Percentiles rank a stretch among this genome's conserved stretches.
phyloP scores from a whole-genome alignment of 2,888 invertebrate genomes.

The Spisula subtruncata region DNA sequence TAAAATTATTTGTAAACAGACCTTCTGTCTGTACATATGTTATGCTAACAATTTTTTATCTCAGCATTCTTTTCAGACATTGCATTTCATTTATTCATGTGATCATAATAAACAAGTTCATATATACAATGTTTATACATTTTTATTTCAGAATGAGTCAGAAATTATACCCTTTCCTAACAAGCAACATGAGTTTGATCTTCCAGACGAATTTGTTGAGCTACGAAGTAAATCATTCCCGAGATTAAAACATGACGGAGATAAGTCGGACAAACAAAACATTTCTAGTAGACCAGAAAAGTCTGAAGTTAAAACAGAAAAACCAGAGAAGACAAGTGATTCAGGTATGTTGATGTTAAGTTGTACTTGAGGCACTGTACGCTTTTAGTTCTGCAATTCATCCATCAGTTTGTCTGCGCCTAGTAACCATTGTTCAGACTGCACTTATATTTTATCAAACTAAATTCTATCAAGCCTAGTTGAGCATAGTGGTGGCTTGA shows the following conservation, averaged over 20 bases:
- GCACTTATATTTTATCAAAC: too few relatives aligned
- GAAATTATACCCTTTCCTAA: slow-evolving; percentile 86
- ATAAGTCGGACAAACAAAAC: slow-evolving; percentile 52
- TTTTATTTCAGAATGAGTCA: slow-evolving; percentile 84
- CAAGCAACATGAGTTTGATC: slow-evolving; percentile 80
- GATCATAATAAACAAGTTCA: too few relatives aligned
- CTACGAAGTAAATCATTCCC: slow-evolving; percentile 77
- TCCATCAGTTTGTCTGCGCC: neutral
- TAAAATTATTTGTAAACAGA: too few relatives aligned
- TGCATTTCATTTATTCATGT: neutral
- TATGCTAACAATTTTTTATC: too few relatives aligned
- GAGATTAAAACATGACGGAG: slow-evolving; percentile 58
- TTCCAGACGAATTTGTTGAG: slow-evolving; percentile 79
- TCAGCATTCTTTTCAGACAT: too few relatives aligned
- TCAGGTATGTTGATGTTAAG: slow-evolving; percentile 8
- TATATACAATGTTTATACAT: too few relatives aligned
- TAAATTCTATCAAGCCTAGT: too few relatives aligned
- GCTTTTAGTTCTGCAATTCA: neutral
- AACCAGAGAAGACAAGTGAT: slow-evolving; percentile 53
- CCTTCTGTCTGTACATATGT: too few relatives aligned
- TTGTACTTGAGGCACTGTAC: neutral
- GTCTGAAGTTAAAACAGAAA: slow-evolving; percentile 41
- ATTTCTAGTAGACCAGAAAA: slow-evolving; percentile 62
- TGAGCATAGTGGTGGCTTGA: too few relatives aligned
- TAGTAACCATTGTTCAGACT: too few relatives aligned